Conservation (phyloP, 2,797 vertebrate genomes). For the Enteromius anoplus region DNA sequence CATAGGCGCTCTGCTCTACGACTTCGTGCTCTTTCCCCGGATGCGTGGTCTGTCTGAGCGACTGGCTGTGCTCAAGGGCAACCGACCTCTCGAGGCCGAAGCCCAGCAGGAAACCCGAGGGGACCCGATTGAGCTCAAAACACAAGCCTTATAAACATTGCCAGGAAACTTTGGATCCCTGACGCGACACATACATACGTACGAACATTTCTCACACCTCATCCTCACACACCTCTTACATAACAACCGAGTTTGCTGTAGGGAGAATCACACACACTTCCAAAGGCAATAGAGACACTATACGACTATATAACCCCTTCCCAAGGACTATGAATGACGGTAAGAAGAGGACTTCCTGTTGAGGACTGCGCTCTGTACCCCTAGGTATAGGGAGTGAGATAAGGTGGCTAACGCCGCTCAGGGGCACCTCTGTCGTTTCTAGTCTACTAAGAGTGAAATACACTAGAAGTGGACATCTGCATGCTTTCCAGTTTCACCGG, state of each 20-base stretch:
- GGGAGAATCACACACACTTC: conserved; percentile 25
- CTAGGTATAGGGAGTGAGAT: conserved; percentile 65
- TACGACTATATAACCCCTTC: conserved; percentile 34
- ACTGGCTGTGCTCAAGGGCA: conserved; percentile 88
- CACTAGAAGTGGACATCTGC: conserved; percentile 79
- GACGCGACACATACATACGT: conserved; percentile 51
- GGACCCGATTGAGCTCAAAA: conserved; percentile 91
- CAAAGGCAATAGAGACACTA: conserved; percentile 38
- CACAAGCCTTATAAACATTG: conserved; percentile 83
- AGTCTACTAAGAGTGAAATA: conserved; percentile 80
- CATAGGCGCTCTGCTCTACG: conserved; percentile 87
- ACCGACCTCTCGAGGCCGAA: conserved; percentile 76
- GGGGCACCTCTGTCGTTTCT: conserved; percentile 70
- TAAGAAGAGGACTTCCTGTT: conserved; percentile 72
- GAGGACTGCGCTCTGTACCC: conserved; percentile 64
- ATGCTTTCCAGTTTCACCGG: conserved; percentile 69
- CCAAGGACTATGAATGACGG: conserved; percentile 70
- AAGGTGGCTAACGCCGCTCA: conserved; percentile 73
- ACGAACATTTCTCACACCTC: conserved; percentile 46
- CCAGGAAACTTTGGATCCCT: conserved; percentile 66
- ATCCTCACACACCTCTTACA: conserved; percentile 31
- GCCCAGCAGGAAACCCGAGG: conserved; percentile 82
- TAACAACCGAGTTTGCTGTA: conserved; percentile 30
- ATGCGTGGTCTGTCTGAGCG: conserved; percentile 87
- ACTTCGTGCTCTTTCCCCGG: conserved; percentile 91